Conservation (phyloP, 2,888 invertebrate species). For the Andrena haemorrhoa region DNA sequence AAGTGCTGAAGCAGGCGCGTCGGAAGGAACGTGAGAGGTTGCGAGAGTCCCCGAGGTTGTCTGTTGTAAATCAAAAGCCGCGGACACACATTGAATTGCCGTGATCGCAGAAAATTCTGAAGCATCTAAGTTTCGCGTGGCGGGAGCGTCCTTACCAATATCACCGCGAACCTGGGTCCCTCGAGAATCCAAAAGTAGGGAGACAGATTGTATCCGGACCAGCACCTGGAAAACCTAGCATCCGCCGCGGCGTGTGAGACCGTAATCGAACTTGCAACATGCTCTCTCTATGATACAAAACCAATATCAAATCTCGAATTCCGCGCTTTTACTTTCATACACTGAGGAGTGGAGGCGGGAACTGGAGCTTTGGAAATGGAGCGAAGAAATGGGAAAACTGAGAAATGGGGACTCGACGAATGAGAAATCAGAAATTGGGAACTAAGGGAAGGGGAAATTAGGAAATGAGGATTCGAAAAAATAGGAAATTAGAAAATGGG, state of each 20-base stretch:
- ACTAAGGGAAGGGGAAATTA: too few relatives aligned
- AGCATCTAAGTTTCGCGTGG: not conserved
- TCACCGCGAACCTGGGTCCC: slow-evolving; percentile 92
- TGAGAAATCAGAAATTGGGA: too few relatives aligned
- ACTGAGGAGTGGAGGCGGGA: too few relatives aligned
- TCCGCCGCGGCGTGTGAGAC: slow-evolving; percentile 1
- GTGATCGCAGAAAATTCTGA: not conserved
- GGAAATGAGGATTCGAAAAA: too few relatives aligned
- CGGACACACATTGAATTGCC: not conserved
- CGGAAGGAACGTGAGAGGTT: not conserved
- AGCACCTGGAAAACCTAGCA: slow-evolving; percentile 86
- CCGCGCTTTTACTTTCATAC: too few relatives aligned
- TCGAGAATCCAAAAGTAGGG: slow-evolving; percentile 95
- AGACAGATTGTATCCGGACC: slow-evolving; percentile 94
- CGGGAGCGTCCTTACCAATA: slow-evolving; percentile 88
- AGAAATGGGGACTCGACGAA: too few relatives aligned
- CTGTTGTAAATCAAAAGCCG: not conserved
- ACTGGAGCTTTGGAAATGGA: too few relatives aligned
- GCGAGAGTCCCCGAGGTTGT: not conserved
- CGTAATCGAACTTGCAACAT: not conserved
- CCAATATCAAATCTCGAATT: too few relatives aligned
- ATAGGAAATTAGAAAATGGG: too few relatives aligned
- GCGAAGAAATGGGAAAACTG: too few relatives aligned
- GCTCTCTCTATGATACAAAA: not conserved
- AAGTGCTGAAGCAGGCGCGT: not conserved